phyloP scores from a whole-genome alignment of 2,888 invertebrate species.

The Drosophila meridiana region DNA sequence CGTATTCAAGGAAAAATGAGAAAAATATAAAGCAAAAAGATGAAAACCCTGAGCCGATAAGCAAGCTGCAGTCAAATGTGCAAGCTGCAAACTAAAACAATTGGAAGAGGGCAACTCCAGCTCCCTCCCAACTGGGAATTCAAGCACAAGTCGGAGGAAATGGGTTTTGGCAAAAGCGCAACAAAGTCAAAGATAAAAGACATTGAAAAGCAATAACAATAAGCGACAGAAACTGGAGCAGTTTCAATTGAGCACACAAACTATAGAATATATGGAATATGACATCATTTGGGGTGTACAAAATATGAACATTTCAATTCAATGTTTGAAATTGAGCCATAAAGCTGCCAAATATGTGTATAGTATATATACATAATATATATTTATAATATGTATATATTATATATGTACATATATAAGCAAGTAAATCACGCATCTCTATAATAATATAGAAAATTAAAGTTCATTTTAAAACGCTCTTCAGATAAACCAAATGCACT shows the following conservation, averaged over 20 bases:
- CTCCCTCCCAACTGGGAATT: slow-evolving; percentile 3
- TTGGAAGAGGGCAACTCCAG: slow-evolving; percentile 13
- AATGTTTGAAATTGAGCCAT: background rate
- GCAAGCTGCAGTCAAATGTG: slow-evolving; percentile 45
- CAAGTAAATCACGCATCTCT: background rate
- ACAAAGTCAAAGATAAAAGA: slow-evolving; percentile 47
- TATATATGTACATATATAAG: background rate
- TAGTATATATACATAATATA: background rate
- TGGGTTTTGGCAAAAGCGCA: slow-evolving; percentile 57
- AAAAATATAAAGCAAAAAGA: slow-evolving; percentile 4
- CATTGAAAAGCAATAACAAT: slow-evolving; percentile 5
- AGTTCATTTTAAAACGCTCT: background rate
- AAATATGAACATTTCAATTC: slow-evolving; percentile 13
- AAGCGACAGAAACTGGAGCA: slow-evolving; percentile 53
- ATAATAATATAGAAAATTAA: background rate
- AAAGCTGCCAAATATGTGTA: background rate
- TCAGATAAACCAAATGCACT: background rate
- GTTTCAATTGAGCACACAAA: slow-evolving; percentile 1
- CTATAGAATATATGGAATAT: slow-evolving; percentile 11
- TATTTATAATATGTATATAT: background rate
- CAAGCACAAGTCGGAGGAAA: slow-evolving; percentile 36
- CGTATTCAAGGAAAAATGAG: slow-evolving; percentile 16
- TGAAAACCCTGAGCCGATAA: slow-evolving; percentile 23
- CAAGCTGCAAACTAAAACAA: slow-evolving; percentile 37
- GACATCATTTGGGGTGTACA: slow-evolving; percentile 36